These are phyloP conservation scores for Galerucella nymphaeae DNA, from an alignment of 2,888 invertebrate species.

Conservation along the genomic window DNA sequence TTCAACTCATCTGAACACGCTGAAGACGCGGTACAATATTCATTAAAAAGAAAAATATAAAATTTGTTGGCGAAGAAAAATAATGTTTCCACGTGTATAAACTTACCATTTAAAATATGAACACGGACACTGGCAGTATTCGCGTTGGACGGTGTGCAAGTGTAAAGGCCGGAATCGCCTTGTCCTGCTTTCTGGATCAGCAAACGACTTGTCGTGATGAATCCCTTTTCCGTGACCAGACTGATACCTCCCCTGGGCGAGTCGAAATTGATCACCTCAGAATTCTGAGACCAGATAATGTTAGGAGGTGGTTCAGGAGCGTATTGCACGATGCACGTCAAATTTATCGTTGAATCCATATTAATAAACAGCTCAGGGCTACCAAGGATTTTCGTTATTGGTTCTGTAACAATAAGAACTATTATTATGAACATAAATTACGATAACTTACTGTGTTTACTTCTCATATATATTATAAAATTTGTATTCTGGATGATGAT, in stretches of 20 bases:
- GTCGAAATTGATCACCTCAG: conserved; percentile 86
- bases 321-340: conserved; percentile 85
- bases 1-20: no score
- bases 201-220: conserved; percentile 83
- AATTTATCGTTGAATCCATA: conserved; percentile 88
- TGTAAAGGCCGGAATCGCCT: conserved; percentile 84
- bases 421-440: neutral
- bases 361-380: conserved; percentile 87
- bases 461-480: no score
- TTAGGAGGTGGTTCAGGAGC: conserved; percentile 87
- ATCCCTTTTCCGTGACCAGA: conserved; percentile 87
- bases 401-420: conserved; percentile 71
- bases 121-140: conserved; percentile 82
- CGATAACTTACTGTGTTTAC: neutral
- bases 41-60: neutral
- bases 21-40: no score
- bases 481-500: no score
- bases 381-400: conserved; percentile 83
- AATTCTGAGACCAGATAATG: conserved; percentile 87
- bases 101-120: conserved; percentile 88
- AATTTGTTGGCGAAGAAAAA: neutral
- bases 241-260: conserved; percentile 90
- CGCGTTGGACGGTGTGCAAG: conserved; percentile 87
- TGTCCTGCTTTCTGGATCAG: conserved; percentile 85
- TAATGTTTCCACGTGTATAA: neutral